Conservation (phyloP, 2,113 vertebrate genomes). For the Elanoides forficatus region DNA sequence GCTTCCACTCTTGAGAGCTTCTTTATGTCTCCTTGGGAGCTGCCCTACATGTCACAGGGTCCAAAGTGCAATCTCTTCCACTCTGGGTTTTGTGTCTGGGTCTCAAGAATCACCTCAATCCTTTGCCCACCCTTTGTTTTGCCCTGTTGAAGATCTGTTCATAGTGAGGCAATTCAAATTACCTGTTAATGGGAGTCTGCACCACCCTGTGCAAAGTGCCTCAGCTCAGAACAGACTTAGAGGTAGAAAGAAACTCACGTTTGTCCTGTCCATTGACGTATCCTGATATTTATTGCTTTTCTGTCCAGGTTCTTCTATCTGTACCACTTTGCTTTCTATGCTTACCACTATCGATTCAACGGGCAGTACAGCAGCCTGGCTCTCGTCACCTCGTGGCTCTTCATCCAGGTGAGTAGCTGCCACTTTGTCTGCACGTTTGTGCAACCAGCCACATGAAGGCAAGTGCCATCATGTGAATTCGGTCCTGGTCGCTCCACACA, state of each 20-base stretch:
- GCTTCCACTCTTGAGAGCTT: background rate
- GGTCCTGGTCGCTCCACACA: rapidly evolving
- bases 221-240: background rate
- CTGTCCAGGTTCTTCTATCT: slow-evolving; percentile 92
- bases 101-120: background rate
- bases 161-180: background rate
- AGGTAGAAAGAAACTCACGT: rapidly evolving
- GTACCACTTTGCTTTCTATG: slow-evolving; percentile 98
- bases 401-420: slow-evolving; percentile 86
- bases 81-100: background rate
- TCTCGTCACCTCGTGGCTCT: slow-evolving; percentile 97
- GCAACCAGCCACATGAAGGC: rapidly evolving
- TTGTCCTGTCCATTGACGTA: rapidly evolving
- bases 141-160: background rate
- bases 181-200: background rate
- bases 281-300: background rate
- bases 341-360: slow-evolving; percentile 98
- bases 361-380: slow-evolving; percentile 98
- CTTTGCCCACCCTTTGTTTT: background rate
- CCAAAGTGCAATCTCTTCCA: background rate
- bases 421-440: background rate
- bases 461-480: rapidly evolving
- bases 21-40: background rate
- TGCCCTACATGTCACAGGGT: rapidly evolving
- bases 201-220: rapidly evolving